Evolutionary conservation across 1,140 invertebrate species (phyloP).

Genomic region (Ostrea edulis): DNA sequence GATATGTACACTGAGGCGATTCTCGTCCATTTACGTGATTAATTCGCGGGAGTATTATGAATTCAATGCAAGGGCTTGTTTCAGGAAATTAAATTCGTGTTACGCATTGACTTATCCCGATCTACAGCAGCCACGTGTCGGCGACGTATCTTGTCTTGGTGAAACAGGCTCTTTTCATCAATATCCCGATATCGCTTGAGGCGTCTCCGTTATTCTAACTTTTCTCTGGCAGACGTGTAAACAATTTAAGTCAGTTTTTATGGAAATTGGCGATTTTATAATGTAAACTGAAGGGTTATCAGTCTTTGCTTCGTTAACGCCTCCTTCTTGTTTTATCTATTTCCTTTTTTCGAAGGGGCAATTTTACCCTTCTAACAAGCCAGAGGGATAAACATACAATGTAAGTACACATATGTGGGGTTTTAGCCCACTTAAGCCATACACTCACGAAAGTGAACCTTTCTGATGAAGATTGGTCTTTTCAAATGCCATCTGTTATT

Average conservation of each 20-base stretch:
- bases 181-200: background rate
- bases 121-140: background rate
- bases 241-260: background rate
- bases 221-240: background rate
- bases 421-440: too few species aligned
- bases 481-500: too few species aligned
- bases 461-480: too few species aligned
- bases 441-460: too few species aligned
- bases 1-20: background rate
- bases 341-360: too few species aligned
- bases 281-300: too few species aligned
- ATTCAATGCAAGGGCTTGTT: conserved; percentile 23
- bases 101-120: background rate
- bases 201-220: background rate
- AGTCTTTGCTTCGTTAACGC: too few species aligned
- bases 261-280: background rate
- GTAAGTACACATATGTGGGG: too few species aligned
- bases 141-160: background rate
- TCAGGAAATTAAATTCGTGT: conserved; percentile 39
- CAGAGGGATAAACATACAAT: too few species aligned
- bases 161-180: conserved; percentile 17
- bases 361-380: too few species aligned
- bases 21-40: background rate
- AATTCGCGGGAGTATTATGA: background rate
- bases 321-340: too few species aligned